Conservation (phyloP, 2,888 invertebrate species). For the Belgica antarctica region DNA sequence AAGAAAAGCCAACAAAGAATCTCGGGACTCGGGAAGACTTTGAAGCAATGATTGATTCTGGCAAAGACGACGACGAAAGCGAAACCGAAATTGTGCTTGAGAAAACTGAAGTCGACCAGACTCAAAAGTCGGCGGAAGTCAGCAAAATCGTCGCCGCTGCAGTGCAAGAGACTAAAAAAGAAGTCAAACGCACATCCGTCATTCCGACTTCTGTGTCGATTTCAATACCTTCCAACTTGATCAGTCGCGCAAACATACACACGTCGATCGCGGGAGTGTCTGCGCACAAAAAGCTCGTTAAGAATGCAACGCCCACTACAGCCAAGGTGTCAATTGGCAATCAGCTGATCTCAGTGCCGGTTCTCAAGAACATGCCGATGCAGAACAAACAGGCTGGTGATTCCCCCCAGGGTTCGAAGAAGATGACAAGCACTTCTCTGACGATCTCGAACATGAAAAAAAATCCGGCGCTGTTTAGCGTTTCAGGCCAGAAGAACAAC, state of each 20-base stretch:
- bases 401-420: constrained; percentile 45
- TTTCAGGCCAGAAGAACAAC: constrained; percentile 50
- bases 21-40: constrained; percentile 67
- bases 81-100: constrained; percentile 44
- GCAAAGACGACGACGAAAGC: constrained; percentile 58
- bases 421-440: constrained; percentile 48
- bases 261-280: constrained; percentile 52
- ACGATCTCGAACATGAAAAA: constrained; percentile 51
- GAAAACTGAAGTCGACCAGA: constrained; percentile 48
- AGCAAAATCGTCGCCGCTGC: constrained; percentile 13
- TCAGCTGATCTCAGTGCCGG: constrained; percentile 55
- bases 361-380: constrained; percentile 48
- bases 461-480: constrained; percentile 49
- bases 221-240: constrained; percentile 30
- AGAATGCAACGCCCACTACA: constrained; percentile 62
- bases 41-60: constrained; percentile 65
- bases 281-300: constrained; percentile 57
- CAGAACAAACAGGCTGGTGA: constrained; percentile 47
- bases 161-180: neutral
- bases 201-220: neutral
- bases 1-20: constrained; percentile 54
- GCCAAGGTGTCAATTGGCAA: constrained; percentile 56
- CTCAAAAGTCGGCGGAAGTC: constrained; percentile 47
- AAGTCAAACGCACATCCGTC: constrained; percentile 4
- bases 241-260: constrained; percentile 46